These are phyloP conservation scores for Stenichneumon culpator DNA, from an alignment of 2,888 invertebrate species.

Conservation along the genomic window DNA sequence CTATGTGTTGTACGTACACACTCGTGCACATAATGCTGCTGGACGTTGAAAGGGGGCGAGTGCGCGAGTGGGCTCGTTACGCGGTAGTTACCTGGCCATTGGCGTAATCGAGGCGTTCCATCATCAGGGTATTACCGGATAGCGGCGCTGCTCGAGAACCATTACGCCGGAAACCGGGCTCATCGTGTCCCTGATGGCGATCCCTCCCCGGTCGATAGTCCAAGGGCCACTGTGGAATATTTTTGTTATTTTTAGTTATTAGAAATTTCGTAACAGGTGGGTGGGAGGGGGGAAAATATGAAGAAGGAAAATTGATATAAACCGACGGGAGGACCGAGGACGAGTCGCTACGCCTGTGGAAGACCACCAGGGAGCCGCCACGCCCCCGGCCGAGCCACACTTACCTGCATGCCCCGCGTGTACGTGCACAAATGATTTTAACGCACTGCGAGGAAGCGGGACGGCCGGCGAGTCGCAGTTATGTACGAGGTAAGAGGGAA, in stretches of 20 bases:
- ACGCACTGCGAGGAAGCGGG: slow-evolving; percentile 68
- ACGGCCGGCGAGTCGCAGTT: background rate
- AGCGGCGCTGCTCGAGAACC: background rate
- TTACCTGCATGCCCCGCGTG: slow-evolving; percentile 72
- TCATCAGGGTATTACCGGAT: slow-evolving; percentile 4
- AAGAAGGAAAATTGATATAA: background rate
- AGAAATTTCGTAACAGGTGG: no score
- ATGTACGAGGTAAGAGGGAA: slow-evolving; percentile 53
- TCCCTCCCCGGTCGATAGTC: no score
- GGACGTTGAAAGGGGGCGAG: slow-evolving; percentile 69
- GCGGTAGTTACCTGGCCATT: slow-evolving; percentile 79
- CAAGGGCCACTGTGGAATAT: no score
- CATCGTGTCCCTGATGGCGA: background rate
- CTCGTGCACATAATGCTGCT: slow-evolving; percentile 49
- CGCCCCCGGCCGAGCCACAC: slow-evolving; percentile 79
- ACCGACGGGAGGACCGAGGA: slow-evolving; percentile 1
- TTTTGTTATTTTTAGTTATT: background rate
- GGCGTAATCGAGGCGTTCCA: slow-evolving; percentile 71
- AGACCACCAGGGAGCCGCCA: slow-evolving; percentile 84
- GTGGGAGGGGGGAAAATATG: background rate
- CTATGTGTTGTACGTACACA: slow-evolving; percentile 6
- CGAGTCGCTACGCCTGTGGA: slow-evolving; percentile 72
- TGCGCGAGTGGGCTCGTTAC: slow-evolving; percentile 79
- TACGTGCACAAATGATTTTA: slow-evolving; percentile 76
- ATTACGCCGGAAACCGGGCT: background rate